Evolutionary conservation across 2,113 vertebrate genomes (phyloP), one percentile per base, ranked within the genome.

Genomic region (Chlorodrepanis virens): DNA sequence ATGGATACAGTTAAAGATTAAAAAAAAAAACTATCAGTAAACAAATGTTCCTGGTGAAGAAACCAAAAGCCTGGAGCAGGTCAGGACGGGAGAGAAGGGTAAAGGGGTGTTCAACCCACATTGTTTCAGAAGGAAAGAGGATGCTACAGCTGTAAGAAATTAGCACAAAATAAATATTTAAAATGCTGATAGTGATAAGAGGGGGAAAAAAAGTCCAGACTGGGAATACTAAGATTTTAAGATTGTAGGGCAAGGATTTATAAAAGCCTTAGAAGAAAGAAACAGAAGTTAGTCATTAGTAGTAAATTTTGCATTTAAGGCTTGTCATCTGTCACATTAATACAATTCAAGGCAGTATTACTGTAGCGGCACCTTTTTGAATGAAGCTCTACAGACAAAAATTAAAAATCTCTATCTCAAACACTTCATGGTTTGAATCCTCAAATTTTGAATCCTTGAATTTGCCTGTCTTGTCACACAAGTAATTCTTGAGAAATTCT

Each of bases 201-300:
- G 14, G 14, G 4, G 3, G 0, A 0, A 4, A 28, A 40, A 45
- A 67, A 20, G 9, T 60, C 6, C 65, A 31, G 9, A 24, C 8
- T 47, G 21, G 27, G 35, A 91, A 23, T 1, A 18, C 17, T 63
- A 33, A 59, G 7, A 25, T 67, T 76, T 70, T 70, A 63, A 87
- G 69, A 81, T 20, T 78, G 10, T 25, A 49, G 18, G 16, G 12
- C 40, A 72, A 37, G 27, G 25, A 35, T 70, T 52, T 92, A 53
- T 5, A 45, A 70, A 84, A 78, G 12, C 22, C 13, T 42, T 28
- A 15, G 29, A 22, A 5, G 14, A 50, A 61, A 53, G 23, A 22
- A 40, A 60, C 4, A 40, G 37, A 47, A 49, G 25, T 69, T 69
- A 24, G 12, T 74, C 15, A 10, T 53, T 67, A 54, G 19, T 37